phyloP scores from a whole-genome alignment of 2,888 invertebrate species.

The Gasteruption jaculator region DNA sequence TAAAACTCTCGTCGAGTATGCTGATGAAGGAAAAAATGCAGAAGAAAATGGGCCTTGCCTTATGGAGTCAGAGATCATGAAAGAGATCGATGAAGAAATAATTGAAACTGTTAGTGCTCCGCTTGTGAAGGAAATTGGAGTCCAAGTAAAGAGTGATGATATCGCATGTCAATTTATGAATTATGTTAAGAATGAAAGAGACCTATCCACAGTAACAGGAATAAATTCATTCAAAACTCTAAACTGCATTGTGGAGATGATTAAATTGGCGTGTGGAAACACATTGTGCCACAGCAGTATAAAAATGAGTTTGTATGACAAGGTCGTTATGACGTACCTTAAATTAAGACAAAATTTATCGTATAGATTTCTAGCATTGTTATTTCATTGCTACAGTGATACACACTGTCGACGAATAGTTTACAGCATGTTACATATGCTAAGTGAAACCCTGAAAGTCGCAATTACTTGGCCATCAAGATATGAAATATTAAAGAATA shows the following conservation, averaged over 20 bases:
- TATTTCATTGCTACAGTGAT: constrained; percentile 7
- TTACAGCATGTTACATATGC: constrained; percentile 9
- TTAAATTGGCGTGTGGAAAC: constrained; percentile 3
- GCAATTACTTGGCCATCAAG: constrained; percentile 12
- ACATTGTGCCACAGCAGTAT: background rate
- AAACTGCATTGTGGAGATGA: background rate
- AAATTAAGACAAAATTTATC: constrained; percentile 14
- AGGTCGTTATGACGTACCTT: constrained; percentile 12
- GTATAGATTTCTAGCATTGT: constrained; percentile 10
- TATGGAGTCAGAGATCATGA: too few relatives aligned
- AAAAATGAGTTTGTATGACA: constrained; percentile 5
- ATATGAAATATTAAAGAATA: constrained; percentile 24
- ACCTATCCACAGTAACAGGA: constrained; percentile 12
- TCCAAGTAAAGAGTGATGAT: constrained; percentile 12
- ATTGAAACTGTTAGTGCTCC: too few relatives aligned
- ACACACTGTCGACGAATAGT: constrained; percentile 16
- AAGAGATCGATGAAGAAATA: too few relatives aligned
- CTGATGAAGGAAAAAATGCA: too few relatives aligned
- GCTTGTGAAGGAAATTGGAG: constrained; percentile 5
- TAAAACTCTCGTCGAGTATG: too few relatives aligned
- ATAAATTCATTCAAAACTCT: constrained; percentile 9
- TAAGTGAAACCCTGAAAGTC: constrained; percentile 11
- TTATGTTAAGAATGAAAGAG: constrained; percentile 5
- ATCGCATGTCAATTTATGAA: constrained; percentile 1
- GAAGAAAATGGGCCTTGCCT: too few relatives aligned